phyloP scores from a whole-genome alignment of 1,140 invertebrate genomes.

The Macrobrachium rosenbergii region DNA sequence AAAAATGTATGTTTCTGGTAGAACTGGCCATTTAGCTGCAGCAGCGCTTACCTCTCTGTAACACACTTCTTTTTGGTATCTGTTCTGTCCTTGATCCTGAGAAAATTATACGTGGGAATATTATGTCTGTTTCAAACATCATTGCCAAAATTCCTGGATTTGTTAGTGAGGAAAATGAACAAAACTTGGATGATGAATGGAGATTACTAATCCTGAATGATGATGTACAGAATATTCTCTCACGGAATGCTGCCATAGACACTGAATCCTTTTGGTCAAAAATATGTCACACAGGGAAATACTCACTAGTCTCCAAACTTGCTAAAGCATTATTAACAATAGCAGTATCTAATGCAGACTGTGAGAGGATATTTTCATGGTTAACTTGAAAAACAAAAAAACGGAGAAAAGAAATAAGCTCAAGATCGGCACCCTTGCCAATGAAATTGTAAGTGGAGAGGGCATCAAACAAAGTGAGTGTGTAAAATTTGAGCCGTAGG shows the following conservation, averaged over 20 bases:
- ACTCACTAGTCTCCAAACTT: conserved; percentile 9
- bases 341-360: conserved; percentile 42
- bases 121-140: conserved; percentile 15
- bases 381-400: conserved; percentile 40
- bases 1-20: conserved; percentile 14
- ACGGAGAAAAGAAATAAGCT: conserved; percentile 13
- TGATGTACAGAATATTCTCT: no score
- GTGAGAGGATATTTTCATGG: conserved; percentile 51
- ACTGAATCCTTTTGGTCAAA: conserved; percentile 18
- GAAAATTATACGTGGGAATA: conserved; percentile 25
- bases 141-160: no score
- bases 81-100: conserved; percentile 35
- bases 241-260: conserved; percentile 10
- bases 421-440: conserved; percentile 17
- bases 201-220: neutral
- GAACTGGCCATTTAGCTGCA: no score
- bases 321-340: conserved; percentile 49
- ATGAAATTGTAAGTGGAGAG: conserved; percentile 35
- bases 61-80: conserved; percentile 23
- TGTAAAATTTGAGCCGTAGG: no score
- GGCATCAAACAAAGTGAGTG: conserved; percentile 12
- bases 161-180: conserved; percentile 8
- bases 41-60: conserved; percentile 37
- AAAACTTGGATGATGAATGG: conserved; percentile 23
- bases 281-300: conserved; percentile 17